Evolutionary conservation across 1,140 invertebrate species (phyloP), one percentile per base, ranked within the genome.

Genomic region (Papilio dardanus): DNA sequence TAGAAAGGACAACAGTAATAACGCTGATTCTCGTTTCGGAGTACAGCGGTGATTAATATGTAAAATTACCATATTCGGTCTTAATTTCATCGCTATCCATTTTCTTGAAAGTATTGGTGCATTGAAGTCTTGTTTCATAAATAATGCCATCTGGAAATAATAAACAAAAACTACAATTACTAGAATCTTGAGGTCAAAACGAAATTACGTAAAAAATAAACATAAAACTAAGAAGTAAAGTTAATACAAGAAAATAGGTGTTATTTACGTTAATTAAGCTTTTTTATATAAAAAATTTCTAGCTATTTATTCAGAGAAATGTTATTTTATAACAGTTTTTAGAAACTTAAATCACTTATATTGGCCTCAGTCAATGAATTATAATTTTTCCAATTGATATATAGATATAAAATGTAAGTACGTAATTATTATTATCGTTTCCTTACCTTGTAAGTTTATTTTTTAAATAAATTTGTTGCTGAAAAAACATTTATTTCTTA

Each of bases 31-130:
- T n/a, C n/a, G n/a, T n/a, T n/a, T n/a, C n/a, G n/a, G n/a, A n/a
- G n/a, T n/a, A n/a, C n/a, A n/a, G n/a, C n/a, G n/a, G n/a, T n/a
- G n/a, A n/a, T n/a, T n/a, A n/a, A n/a, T n/a, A n/a, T n/a, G n/a
- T n/a, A n/a, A n/a, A n/a, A n/a, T 84, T 79, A 92, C 90, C 90
- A 91, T 88, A 81, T 92, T 92, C 0, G 89, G 88, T 33, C 90
- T 89, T 28, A 87, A 88, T 74, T 92, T 89, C 8, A 89, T 87
- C 2, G 83, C 82, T 12, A 92, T 66, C 90, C 90, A 92, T 87
- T 80, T 87, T 46, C 80, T 85, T 3, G 90, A 92, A 0, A 92
- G 79, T 2, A 90, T 21, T 6, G 88, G 88, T 0, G 90, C 88
- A n/a, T 78, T 80, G 74, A 91, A 92, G 62, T 92, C 88, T 76